These are phyloP conservation scores for Australoheros facetus DNA, from an alignment of 2,797 vertebrate genomes.

Conservation along the genomic window DNA sequence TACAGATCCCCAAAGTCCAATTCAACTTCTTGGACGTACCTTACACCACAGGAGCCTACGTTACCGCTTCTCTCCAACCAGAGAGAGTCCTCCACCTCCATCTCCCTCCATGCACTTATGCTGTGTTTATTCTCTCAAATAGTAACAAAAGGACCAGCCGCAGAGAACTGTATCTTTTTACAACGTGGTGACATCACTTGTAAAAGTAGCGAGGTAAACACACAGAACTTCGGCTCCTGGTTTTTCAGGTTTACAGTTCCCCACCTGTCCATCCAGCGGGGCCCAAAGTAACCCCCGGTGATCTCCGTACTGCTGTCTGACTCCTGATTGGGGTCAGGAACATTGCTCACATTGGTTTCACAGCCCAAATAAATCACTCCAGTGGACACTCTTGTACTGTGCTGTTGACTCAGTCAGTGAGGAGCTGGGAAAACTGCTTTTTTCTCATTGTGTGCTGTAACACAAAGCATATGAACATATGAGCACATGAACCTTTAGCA, in stretches of 20 bases:
- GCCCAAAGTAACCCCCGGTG: slow-evolving; percentile 50
- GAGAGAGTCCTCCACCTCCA: slow-evolving; percentile 32
- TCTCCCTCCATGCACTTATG: slow-evolving; percentile 55
- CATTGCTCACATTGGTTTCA: slow-evolving; percentile 71
- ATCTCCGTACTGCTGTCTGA: slow-evolving; percentile 58
- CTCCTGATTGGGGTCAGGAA: slow-evolving; percentile 68
- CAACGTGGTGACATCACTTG: slow-evolving; percentile 79
- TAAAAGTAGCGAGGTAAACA: slow-evolving; percentile 74
- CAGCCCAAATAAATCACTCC: slow-evolving; percentile 66
- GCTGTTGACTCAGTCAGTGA: slow-evolving; percentile 55
- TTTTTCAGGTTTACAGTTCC: slow-evolving; percentile 73
- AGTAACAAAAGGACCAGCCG: slow-evolving; percentile 72
- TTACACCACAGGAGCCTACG: slow-evolving; percentile 48
- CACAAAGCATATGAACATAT: slow-evolving; percentile 49
- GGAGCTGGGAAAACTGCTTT: slow-evolving; percentile 21
- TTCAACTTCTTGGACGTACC: slow-evolving; percentile 60
- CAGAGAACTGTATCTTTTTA: slow-evolving; percentile 79
- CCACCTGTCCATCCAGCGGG: slow-evolving; percentile 58
- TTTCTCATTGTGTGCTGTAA: slow-evolving; percentile 32
- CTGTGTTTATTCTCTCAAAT: slow-evolving; percentile 73
- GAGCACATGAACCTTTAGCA: slow-evolving; percentile 50
- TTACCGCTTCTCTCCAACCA: slow-evolving; percentile 28
- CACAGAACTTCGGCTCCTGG: slow-evolving; percentile 65
- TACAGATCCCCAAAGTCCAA: slow-evolving; percentile 77
- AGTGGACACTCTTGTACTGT: slow-evolving; percentile 46